Conservation (phyloP, 2,113 vertebrate species). For the Aepyceros melampus region DNA sequence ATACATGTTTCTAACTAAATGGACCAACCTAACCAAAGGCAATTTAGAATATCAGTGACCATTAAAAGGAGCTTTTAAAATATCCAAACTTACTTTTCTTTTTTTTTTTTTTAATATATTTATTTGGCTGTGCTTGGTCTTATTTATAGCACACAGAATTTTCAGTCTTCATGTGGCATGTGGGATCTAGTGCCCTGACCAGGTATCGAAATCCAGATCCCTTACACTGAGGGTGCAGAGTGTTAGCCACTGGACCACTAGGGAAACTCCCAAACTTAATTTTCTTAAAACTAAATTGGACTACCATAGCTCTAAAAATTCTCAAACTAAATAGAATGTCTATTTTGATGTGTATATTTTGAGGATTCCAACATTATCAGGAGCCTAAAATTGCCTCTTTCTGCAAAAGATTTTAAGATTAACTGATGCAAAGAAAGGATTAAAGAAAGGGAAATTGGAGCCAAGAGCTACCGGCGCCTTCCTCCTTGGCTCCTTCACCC, state of each 20-base stretch:
- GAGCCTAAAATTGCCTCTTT: not conserved
- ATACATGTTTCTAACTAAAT: not conserved
- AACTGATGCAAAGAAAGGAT: not conserved
- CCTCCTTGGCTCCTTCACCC: not conserved
- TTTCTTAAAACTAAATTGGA: not conserved
- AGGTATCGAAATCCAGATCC: not conserved
- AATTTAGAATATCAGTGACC: not conserved
- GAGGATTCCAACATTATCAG: not conserved
- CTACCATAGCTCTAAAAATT: not conserved
- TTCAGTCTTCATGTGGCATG: not conserved
- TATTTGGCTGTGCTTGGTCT: not conserved
- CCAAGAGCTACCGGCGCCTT: rapidly evolving
- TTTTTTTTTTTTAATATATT: not conserved
- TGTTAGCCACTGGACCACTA: not conserved
- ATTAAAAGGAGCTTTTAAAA: not conserved
- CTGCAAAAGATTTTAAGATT: not conserved
- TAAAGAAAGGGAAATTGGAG: not conserved
- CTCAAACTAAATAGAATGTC: not conserved
- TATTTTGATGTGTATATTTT: not conserved
- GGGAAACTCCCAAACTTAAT: not conserved
- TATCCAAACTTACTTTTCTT: not conserved
- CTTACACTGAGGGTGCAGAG: not conserved
- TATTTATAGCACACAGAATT: not conserved
- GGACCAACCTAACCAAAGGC: not conserved
- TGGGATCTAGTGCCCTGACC: not conserved